phyloP scores from a whole-genome alignment of 2,797 vertebrate species.

The Melopsittacus undulatus region DNA sequence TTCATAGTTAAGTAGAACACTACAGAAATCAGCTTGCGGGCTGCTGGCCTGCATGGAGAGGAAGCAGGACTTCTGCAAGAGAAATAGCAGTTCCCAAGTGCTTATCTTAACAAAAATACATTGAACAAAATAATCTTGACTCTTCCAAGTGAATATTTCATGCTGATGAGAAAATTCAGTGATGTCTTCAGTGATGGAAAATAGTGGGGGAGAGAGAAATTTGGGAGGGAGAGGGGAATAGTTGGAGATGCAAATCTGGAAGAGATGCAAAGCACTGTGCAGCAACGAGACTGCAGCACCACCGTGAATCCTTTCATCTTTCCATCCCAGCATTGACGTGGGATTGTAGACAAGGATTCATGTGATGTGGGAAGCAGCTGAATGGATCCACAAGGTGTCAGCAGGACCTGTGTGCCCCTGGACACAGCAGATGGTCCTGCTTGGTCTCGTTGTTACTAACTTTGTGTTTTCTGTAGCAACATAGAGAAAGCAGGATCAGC shows the following conservation, averaged over 20 bases:
- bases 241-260: neutral
- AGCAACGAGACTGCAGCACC: neutral
- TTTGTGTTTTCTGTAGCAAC: neutral
- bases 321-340: accelerated
- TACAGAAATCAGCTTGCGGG: neutral
- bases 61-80: constrained; percentile 30
- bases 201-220: neutral
- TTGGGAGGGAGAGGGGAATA: neutral
- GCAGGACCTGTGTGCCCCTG: neutral
- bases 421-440: neutral
- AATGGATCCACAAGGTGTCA: neutral
- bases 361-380: neutral
- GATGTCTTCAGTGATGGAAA: neutral
- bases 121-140: constrained; percentile 49
- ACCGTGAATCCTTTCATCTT: neutral
- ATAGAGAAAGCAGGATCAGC: neutral
- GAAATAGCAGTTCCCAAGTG: constrained; percentile 18
- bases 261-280: neutral
- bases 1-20: neutral
- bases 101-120: constrained; percentile 63
- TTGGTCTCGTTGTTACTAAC: neutral
- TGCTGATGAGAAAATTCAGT: neutral
- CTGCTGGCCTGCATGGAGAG: neutral
- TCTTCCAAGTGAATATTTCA: neutral
- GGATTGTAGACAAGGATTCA: accelerated